Percentiles rank a stretch among this genome's conserved stretches.
phyloP scores from a whole-genome alignment of 2,888 invertebrate species.

The Petrolisthes manimaculis region DNA sequence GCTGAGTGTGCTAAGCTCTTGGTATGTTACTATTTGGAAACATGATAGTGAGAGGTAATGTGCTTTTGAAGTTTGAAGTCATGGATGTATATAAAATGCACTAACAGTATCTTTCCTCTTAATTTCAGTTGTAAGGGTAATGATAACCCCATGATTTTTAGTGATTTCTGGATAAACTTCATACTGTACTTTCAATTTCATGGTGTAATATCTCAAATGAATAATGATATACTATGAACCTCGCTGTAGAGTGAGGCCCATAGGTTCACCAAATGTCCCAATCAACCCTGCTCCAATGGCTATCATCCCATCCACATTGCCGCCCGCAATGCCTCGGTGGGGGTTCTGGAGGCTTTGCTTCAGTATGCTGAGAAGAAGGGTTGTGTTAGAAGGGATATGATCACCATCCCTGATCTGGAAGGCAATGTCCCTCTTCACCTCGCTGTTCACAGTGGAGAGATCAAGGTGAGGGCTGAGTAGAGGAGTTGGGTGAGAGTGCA shows the following conservation, averaged over 20 bases:
- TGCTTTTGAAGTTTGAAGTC: background rate
- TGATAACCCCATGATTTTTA: too few relatives aligned
- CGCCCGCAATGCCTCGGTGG: constrained; percentile 88
- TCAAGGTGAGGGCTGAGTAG: constrained; percentile 68
- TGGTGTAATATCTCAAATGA: too few relatives aligned
- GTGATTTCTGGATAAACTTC: too few relatives aligned
- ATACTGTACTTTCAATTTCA: too few relatives aligned
- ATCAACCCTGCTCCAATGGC: constrained; percentile 86
- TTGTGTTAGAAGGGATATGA: constrained; percentile 84
- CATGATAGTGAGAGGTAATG: background rate
- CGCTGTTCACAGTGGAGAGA: constrained; percentile 71
- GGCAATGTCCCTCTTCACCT: constrained; percentile 78
- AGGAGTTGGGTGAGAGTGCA: background rate
- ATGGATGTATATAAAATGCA: background rate
- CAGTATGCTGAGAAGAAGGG: constrained; percentile 86
- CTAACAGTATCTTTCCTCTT: background rate
- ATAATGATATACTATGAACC: too few relatives aligned
- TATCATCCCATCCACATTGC: constrained; percentile 93
- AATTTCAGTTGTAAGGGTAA: background rate
- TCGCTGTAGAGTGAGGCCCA: background rate
- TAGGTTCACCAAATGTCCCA: constrained; percentile 73
- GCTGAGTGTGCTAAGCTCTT: constrained; percentile 84
- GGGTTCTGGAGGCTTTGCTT: constrained; percentile 85
- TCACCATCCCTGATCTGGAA: constrained; percentile 86
- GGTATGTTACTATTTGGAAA: constrained; percentile 73